Percentiles rank a stretch among this genome's conserved stretches.
Conservation (phyloP, 2,113 vertebrate species). For the Dasyornis broadbenti region DNA sequence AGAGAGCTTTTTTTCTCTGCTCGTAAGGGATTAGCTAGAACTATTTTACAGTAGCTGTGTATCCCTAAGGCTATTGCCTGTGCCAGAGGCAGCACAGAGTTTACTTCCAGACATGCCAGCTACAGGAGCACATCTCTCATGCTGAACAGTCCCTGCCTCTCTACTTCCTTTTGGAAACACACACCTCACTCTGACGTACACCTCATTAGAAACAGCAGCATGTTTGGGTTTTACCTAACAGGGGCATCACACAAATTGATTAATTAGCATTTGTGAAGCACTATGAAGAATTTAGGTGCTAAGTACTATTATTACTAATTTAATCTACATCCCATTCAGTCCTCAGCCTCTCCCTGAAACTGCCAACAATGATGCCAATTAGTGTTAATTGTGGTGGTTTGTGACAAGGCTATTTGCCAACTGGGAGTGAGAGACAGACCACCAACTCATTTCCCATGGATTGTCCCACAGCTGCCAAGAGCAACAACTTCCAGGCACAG, state of each 20-base stretch:
- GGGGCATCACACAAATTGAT: background rate
- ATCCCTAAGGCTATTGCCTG: background rate
- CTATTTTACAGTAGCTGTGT: background rate
- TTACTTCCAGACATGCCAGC: background rate
- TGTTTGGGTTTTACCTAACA: background rate
- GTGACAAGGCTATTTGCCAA: constrained; percentile 31
- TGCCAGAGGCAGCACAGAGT: background rate
- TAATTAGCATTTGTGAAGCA: constrained; percentile 34
- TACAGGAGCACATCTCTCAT: background rate
- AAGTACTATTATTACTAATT: constrained; percentile 58
- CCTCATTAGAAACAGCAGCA: background rate
- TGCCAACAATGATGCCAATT: constrained; percentile 53
- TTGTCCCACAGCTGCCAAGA: constrained; percentile 29
- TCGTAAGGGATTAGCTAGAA: background rate
- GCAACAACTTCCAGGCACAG: constrained; percentile 1
- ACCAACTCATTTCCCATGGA: background rate
- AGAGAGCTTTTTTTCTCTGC: background rate
- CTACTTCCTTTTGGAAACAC: background rate
- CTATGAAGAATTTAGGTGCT: constrained; percentile 33
- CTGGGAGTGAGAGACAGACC: constrained; percentile 9
- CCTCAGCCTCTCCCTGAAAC: constrained; percentile 28
- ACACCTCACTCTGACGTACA: background rate
- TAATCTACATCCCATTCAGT: constrained; percentile 15
- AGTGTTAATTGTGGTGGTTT: constrained; percentile 25
- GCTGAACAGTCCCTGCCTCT: background rate